These are phyloP conservation scores for Pitta sordida DNA, from an alignment of 2,113 vertebrate species.

Conservation along the genomic window DNA sequence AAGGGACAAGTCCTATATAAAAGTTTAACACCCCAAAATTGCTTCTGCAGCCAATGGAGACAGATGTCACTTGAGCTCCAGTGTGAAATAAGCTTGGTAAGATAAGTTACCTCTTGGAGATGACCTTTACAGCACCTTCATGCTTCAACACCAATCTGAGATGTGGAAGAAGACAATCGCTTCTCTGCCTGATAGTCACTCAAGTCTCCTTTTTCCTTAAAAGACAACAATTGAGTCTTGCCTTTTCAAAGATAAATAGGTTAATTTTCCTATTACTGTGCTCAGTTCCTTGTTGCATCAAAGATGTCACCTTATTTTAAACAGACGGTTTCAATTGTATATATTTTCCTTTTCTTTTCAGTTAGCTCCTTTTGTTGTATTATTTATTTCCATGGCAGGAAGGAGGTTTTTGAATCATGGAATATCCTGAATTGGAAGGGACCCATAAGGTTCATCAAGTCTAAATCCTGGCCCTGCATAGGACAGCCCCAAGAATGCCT, in stretches of 20 bases:
- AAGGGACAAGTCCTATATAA: not conserved
- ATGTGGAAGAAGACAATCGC: not conserved
- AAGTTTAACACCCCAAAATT: not conserved
- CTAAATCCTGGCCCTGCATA: not conserved
- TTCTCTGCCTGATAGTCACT: not conserved
- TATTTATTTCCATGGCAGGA: constrained; percentile 9
- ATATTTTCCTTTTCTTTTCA: not conserved
- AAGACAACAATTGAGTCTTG: not conserved
- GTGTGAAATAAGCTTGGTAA: not conserved
- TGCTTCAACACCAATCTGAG: not conserved
- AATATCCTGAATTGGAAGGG: not conserved
- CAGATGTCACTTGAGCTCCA: not conserved
- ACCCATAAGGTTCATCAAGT: accelerated
- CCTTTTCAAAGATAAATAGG: not conserved
- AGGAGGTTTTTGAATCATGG: not conserved
- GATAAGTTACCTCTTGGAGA: not conserved
- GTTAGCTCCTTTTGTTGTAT: not conserved
- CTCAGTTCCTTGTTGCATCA: not conserved
- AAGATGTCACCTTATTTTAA: constrained; percentile 2
- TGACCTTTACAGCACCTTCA: not conserved
- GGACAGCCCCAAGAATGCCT: not conserved
- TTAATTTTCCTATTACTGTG: not conserved
- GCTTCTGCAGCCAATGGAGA: not conserved
- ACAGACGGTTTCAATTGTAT: not conserved
- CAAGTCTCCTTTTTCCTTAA: not conserved